A percentile compares a stretch with the other conserved stretches of the same genome.
These are phyloP conservation scores for Gari tellinella DNA, from an alignment of 2,888 invertebrate species.

Conservation along the genomic window DNA sequence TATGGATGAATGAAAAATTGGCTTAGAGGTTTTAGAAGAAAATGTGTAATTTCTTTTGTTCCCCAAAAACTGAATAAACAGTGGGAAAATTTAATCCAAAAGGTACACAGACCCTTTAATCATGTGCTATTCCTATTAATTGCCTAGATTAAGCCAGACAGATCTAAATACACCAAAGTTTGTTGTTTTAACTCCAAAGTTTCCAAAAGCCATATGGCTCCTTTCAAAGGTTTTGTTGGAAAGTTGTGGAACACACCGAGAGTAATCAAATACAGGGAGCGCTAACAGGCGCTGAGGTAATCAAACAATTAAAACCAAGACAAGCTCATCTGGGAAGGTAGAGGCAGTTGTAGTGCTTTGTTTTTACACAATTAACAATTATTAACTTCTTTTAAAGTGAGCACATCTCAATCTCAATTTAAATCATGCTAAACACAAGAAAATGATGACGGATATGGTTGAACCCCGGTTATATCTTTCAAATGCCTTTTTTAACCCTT, in stretches of 20 bases:
- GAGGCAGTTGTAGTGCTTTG: too few species aligned
- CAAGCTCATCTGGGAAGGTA: not conserved
- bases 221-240: conserved; percentile 1
- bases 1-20: conserved; percentile 41
- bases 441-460: too few species aligned
- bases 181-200: conserved; percentile 4
- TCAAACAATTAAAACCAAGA: conserved; percentile 4
- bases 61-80: conserved; percentile 42
- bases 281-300: not conserved
- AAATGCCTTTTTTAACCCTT: too few species aligned
- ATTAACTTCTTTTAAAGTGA: too few species aligned
- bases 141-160: conserved; percentile 4
- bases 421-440: too few species aligned
- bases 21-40: conserved; percentile 41
- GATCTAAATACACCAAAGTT: not conserved
- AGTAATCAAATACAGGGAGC: conserved; percentile 6
- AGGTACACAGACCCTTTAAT: conserved; percentile 45
- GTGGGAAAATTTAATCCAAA: conserved; percentile 38
- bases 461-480: too few species aligned
- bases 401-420: too few species aligned
- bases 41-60: conserved; percentile 59
- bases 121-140: conserved; percentile 44
- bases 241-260: conserved; percentile 4
- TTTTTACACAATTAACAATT: too few species aligned
- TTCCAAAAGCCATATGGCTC: conserved; percentile 4